Conservation (phyloP, 2,113 vertebrate species). For the Dromaius novaehollandiae region DNA sequence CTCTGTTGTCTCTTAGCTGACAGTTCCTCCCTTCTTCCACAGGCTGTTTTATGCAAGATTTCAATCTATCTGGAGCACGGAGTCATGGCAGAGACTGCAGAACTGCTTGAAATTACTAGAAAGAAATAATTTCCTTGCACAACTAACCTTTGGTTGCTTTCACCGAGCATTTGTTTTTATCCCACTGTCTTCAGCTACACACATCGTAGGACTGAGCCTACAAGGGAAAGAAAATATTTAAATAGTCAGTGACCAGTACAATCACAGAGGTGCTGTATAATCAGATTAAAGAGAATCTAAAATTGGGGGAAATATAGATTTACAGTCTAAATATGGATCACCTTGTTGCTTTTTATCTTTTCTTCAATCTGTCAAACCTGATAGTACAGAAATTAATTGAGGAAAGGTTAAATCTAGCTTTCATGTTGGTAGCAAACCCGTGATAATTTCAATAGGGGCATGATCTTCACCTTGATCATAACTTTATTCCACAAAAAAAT, state of each 20-base stretch:
- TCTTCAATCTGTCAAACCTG: background rate
- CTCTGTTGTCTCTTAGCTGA: background rate
- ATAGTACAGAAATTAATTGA: background rate
- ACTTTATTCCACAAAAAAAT: background rate
- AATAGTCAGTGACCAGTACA: background rate
- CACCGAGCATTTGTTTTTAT: background rate
- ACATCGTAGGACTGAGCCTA: background rate
- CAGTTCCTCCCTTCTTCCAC: background rate
- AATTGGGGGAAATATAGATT: background rate
- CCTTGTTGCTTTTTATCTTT: background rate
- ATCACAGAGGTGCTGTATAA: background rate
- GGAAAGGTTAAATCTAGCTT: background rate
- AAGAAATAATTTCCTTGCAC: background rate
- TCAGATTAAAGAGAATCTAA: background rate
- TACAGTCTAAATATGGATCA: background rate
- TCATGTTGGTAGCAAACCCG: background rate
- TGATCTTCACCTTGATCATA: background rate
- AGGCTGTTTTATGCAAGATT: background rate
- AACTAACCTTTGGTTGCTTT: constrained; percentile 18
- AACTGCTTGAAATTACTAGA: background rate
- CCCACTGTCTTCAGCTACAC: background rate
- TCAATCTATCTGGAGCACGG: background rate
- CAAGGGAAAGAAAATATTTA: background rate
- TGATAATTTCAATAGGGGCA: background rate
- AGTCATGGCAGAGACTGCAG: background rate